phyloP scores from a whole-genome alignment of 2,797 vertebrate genomes.

The Smutsia temminckii region DNA sequence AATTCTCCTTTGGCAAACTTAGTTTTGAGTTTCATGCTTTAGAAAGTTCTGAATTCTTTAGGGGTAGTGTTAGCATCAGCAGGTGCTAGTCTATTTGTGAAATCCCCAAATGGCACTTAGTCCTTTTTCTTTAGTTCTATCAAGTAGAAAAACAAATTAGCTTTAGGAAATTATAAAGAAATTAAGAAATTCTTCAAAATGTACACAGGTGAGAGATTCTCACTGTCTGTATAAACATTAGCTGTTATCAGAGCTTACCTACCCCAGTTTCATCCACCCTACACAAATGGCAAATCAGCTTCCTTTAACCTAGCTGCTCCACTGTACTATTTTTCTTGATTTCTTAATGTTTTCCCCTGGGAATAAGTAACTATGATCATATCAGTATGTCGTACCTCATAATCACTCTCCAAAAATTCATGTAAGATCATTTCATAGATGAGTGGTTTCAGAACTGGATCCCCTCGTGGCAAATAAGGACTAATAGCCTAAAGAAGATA shows the following conservation, averaged over 20 bases:
- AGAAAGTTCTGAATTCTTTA: background rate
- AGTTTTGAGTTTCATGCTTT: background rate
- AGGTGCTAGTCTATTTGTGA: background rate
- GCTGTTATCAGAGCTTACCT: background rate
- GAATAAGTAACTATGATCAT: background rate
- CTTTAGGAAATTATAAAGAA: background rate
- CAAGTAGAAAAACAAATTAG: background rate
- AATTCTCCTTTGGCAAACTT: background rate
- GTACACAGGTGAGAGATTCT: background rate
- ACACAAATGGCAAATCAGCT: background rate
- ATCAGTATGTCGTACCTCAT: conserved; percentile 88
- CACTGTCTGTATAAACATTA: background rate
- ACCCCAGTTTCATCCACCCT: background rate
- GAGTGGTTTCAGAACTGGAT: conserved; percentile 94
- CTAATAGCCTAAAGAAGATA: conserved; percentile 92
- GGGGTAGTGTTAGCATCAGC: no score
- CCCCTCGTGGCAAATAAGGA: conserved; percentile 95
- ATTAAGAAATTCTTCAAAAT: background rate
- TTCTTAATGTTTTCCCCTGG: background rate
- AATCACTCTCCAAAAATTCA: conserved; percentile 97
- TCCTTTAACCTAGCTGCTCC: background rate
- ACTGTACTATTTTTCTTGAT: background rate
- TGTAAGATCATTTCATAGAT: conserved; percentile 99
- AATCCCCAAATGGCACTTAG: background rate
- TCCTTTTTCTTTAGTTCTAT: background rate